A percentile compares a stretch with the other conserved stretches of the same genome.
These are phyloP conservation scores for Oncopodura yosiiana DNA, from an alignment of 1,140 invertebrate genomes.

Conservation along the genomic window DNA sequence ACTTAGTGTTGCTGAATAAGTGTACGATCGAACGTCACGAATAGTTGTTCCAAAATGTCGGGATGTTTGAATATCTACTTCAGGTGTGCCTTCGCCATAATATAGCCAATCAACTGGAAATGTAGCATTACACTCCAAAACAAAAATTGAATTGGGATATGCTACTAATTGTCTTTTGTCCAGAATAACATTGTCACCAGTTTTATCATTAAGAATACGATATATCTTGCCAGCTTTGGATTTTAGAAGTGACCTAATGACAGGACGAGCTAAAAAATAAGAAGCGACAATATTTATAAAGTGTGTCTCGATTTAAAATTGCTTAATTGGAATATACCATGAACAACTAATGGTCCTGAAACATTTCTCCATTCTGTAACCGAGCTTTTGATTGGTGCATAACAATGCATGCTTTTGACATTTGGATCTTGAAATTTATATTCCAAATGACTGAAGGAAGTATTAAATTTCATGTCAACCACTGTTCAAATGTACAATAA, in stretches of 20 bases:
- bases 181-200: neutral
- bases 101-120: slow-evolving; percentile 20
- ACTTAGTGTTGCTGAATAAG: slow-evolving; percentile 9
- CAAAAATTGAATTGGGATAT: neutral
- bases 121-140: slow-evolving; percentile 17
- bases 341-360: slow-evolving; percentile 14
- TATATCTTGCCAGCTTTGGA: neutral
- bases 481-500: neutral
- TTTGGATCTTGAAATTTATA: slow-evolving; percentile 12
- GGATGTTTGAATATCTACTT: slow-evolving; percentile 12
- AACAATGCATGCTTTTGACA: slow-evolving; percentile 8
- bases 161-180: slow-evolving; percentile 1
- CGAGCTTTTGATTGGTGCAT: slow-evolving; percentile 13
- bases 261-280: neutral
- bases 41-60: neutral
- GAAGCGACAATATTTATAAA: neutral
- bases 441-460: slow-evolving; percentile 18
- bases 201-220: neutral
- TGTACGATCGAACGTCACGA: neutral
- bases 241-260: neutral
- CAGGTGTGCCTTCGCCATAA: slow-evolving; percentile 8
- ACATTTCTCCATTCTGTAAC: slow-evolving; percentile 16
- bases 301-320: neutral
- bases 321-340: slow-evolving; percentile 1
- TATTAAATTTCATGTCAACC: neutral